Percentiles rank a stretch among this genome's conserved stretches.
Evolutionary conservation across 2,888 invertebrate species (phyloP).

Genomic region (Carcina quercana): DNA sequence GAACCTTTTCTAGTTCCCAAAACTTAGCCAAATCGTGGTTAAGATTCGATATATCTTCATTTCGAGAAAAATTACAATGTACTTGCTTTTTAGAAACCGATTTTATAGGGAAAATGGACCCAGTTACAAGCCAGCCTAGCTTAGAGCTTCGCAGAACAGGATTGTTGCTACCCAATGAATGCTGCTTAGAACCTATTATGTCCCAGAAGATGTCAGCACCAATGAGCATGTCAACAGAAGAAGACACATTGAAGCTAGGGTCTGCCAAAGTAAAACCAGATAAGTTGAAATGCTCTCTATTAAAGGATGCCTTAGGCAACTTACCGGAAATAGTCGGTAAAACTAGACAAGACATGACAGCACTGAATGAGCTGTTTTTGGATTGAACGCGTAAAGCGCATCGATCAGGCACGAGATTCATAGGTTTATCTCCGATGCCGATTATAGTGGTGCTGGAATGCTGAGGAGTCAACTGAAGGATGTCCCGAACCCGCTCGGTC

Average conservation of each 20-base stretch:
- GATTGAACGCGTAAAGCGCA: not conserved
- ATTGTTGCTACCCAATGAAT: not conserved
- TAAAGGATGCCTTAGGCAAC: not conserved
- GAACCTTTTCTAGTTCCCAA: constrained; percentile 7
- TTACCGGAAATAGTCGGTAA: not conserved
- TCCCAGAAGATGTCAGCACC: not conserved
- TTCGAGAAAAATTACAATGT: constrained; percentile 1
- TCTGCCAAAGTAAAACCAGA: not conserved
- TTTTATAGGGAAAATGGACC: not conserved
- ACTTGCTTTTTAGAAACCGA: not conserved
- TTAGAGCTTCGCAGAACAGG: not conserved
- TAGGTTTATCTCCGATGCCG: not conserved
- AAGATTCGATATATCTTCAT: not conserved
- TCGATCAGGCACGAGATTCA: not conserved
- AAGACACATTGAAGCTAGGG: not conserved
- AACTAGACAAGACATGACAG: not conserved
- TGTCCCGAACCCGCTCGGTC: not conserved
- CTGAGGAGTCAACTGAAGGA: constrained; percentile 1
- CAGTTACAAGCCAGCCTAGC: constrained; percentile 1
- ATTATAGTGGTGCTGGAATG: constrained; percentile 1
- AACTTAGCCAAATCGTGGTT: constrained; percentile 4
- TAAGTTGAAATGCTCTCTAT: not conserved
- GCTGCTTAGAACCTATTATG: not conserved
- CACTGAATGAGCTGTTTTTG: not conserved
- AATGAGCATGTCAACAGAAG: not conserved